phyloP scores from a whole-genome alignment of 2,113 vertebrate genomes.

The Tricholaema leucomelas region DNA sequence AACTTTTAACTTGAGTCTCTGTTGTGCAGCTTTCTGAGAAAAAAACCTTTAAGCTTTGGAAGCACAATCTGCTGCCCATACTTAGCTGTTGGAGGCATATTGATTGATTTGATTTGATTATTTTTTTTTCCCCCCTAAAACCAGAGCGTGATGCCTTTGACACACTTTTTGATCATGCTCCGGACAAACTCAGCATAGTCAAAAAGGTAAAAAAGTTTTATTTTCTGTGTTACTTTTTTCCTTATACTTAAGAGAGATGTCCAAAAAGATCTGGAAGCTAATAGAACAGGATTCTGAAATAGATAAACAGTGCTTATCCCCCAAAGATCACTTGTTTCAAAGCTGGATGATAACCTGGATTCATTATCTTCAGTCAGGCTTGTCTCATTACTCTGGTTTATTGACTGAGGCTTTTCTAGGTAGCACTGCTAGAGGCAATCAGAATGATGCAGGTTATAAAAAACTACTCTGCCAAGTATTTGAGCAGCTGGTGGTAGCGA shows the following conservation, averaged over 20 bases:
- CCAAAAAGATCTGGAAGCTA: background rate
- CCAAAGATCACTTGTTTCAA: background rate
- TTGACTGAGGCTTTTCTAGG: background rate
- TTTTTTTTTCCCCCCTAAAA: background rate
- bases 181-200: conserved; percentile 87
- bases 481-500: accelerated
- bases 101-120: background rate
- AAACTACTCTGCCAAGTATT: background rate
- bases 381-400: background rate
- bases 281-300: background rate
- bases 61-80: background rate
- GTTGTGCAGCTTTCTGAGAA: background rate
- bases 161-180: conserved; percentile 86
- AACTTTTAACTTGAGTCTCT: background rate
- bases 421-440: background rate
- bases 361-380: background rate
- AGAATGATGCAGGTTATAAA: background rate
- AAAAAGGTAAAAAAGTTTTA: conserved; percentile 79
- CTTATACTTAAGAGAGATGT: background rate
- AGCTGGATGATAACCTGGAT: background rate
- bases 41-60: background rate
- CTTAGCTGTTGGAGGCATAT: background rate
- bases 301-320: background rate
- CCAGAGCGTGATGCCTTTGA: conserved; percentile 88
- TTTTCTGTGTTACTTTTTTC: background rate